phyloP scores from a whole-genome alignment of 2,888 invertebrate genomes.

The Leistus spinibarbis region DNA sequence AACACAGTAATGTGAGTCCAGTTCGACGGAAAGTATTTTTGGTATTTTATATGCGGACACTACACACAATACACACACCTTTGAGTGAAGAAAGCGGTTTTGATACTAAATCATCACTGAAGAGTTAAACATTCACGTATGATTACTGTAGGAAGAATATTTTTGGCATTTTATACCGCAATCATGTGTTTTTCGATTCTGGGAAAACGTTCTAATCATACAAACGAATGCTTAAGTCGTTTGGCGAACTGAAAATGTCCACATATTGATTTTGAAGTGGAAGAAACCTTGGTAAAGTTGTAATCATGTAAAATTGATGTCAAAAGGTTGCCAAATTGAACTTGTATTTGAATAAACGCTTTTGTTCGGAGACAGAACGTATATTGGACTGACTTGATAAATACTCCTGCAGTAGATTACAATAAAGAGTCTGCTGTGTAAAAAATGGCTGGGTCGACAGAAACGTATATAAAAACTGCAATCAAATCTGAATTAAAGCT shows the following conservation, averaged over 20 bases:
- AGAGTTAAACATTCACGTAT: too few relatives aligned
- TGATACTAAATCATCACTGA: conserved; percentile 13
- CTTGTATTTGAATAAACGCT: too few relatives aligned
- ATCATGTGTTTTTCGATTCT: too few relatives aligned
- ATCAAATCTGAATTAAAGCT: conserved; percentile 6
- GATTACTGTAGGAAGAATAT: neutral
- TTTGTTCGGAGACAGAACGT: neutral
- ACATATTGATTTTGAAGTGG: too few relatives aligned
- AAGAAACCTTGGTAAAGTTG: too few relatives aligned
- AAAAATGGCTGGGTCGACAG: neutral
- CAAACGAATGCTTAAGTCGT: too few relatives aligned
- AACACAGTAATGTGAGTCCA: conserved; percentile 53
- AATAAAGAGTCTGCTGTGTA: neutral
- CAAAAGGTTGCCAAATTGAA: too few relatives aligned
- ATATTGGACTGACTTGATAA: neutral
- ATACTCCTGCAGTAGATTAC: neutral
- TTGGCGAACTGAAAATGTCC: too few relatives aligned
- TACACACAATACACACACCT: conserved; percentile 22
- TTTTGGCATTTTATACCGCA: too few relatives aligned
- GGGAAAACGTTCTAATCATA: too few relatives aligned
- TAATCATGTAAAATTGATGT: too few relatives aligned
- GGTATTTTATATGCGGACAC: conserved; percentile 40
- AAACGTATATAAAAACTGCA: neutral
- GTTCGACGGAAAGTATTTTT: conserved; percentile 52
- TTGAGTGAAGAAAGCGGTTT: conserved; percentile 33